These are phyloP conservation scores for Saxidomus purpurata DNA, from an alignment of 1,140 invertebrate genomes.

Conservation along the genomic window DNA sequence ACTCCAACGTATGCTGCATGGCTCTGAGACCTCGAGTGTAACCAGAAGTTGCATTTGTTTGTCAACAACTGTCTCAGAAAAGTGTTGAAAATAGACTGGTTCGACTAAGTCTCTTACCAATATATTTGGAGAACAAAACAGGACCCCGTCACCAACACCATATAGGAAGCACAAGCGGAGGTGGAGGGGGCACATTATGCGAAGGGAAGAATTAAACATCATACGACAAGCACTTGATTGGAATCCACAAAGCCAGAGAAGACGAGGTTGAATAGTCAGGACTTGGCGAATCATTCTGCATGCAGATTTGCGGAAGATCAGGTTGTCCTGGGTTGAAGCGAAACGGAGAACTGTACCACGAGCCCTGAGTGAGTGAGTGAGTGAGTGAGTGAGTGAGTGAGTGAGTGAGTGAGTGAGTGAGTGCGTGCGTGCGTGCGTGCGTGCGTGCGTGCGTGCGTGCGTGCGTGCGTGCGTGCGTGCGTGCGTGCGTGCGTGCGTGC, in stretches of 20 bases:
- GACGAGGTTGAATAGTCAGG: not conserved
- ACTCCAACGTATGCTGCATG: slow-evolving; percentile 69
- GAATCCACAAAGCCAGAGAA: not conserved
- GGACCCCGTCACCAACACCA: not conserved
- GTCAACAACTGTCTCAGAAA: slow-evolving; percentile 62
- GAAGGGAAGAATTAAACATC: not conserved
- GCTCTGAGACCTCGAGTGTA: slow-evolving; percentile 61
- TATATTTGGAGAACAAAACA: slow-evolving; percentile 33
- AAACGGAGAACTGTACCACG: too few species aligned
- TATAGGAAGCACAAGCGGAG: not conserved
- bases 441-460: too few species aligned
- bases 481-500: too few species aligned
- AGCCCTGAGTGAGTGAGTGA: too few species aligned
- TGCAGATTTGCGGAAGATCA: too few species aligned
- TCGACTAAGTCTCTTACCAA: slow-evolving; percentile 46
- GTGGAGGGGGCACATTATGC: not conserved
- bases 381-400: too few species aligned
- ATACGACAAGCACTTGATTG: not conserved
- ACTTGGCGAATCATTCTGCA: not conserved
- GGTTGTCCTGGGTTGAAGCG: too few species aligned
- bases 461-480: too few species aligned
- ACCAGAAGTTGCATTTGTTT: slow-evolving; percentile 35
- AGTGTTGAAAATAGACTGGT: slow-evolving; percentile 53
- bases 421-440: too few species aligned
- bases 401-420: too few species aligned